Evolutionary conservation across 2,888 invertebrate genomes (phyloP).

Genomic region (Chirona hameri): DNA sequence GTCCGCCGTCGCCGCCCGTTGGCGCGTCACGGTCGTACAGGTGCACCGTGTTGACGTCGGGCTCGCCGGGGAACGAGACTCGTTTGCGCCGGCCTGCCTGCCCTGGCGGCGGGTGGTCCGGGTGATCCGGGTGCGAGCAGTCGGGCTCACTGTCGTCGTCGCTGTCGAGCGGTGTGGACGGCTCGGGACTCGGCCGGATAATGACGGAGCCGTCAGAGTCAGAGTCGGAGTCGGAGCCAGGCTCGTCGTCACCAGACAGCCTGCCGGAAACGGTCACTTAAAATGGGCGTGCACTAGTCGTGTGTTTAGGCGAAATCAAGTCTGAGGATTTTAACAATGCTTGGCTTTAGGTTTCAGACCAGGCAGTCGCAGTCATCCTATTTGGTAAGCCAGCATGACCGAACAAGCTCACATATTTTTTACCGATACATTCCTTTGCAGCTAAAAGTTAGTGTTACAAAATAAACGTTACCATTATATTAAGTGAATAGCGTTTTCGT

Average conservation of each 20-base stretch:
- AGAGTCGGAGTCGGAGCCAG: background rate
- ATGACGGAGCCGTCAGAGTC: conserved; percentile 9
- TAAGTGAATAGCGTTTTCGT: too few relatives aligned
- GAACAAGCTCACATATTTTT: too few relatives aligned
- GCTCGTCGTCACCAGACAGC: background rate
- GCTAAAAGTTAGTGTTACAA: too few relatives aligned
- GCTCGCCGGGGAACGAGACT: background rate
- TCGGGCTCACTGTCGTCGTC: background rate
- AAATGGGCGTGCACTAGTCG: too few relatives aligned
- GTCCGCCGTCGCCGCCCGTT: background rate
- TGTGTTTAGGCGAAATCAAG: too few relatives aligned
- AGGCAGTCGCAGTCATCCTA: too few relatives aligned
- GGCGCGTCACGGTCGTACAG: background rate
- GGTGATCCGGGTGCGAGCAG: background rate
- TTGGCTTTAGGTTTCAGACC: too few relatives aligned
- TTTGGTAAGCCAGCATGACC: too few relatives aligned
- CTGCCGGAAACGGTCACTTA: background rate
- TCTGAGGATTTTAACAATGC: too few relatives aligned
- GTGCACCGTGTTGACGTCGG: background rate
- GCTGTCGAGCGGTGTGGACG: background rate
- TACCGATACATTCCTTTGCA: too few relatives aligned
- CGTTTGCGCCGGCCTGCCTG: background rate
- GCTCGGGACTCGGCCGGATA: conserved; percentile 1
- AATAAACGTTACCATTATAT: too few relatives aligned
- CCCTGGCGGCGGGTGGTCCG: background rate